Evolutionary conservation across 2,113 vertebrate genomes (phyloP).

Genomic region (Cololabis saira): DNA sequence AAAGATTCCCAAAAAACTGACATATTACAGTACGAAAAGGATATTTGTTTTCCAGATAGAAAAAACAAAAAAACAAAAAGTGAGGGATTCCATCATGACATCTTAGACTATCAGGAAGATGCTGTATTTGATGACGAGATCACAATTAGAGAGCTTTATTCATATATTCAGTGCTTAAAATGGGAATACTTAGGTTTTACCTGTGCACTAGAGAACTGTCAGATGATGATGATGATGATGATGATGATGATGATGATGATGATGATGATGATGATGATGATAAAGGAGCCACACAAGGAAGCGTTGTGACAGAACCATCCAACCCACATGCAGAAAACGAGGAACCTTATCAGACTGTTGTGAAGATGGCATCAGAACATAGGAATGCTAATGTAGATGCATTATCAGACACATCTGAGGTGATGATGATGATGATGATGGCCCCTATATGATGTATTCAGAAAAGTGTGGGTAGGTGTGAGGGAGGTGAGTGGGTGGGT

Average conservation of each 20-base stretch:
- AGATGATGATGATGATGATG: background rate
- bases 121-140: conserved; percentile 4
- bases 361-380: background rate
- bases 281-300: background rate
- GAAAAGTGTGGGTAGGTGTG: too few relatives aligned
- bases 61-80: too few relatives aligned
- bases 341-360: background rate
- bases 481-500: too few relatives aligned
- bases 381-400: background rate
- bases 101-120: conserved; percentile 1
- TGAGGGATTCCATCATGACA: background rate
- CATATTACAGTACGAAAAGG: too few relatives aligned
- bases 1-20: too few relatives aligned
- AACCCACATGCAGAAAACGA: background rate
- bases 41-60: too few relatives aligned
- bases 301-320: background rate
- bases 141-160: background rate
- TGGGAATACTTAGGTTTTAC: background rate
- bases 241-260: too few relatives aligned
- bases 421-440: too few relatives aligned
- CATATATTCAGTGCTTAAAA: background rate
- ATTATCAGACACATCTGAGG: conserved; percentile 3
- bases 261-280: too few relatives aligned
- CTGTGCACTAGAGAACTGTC: background rate
- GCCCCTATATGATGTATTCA: background rate